Conservation (phyloP, 2,888 invertebrate genomes). For the Dryococelus australis region DNA sequence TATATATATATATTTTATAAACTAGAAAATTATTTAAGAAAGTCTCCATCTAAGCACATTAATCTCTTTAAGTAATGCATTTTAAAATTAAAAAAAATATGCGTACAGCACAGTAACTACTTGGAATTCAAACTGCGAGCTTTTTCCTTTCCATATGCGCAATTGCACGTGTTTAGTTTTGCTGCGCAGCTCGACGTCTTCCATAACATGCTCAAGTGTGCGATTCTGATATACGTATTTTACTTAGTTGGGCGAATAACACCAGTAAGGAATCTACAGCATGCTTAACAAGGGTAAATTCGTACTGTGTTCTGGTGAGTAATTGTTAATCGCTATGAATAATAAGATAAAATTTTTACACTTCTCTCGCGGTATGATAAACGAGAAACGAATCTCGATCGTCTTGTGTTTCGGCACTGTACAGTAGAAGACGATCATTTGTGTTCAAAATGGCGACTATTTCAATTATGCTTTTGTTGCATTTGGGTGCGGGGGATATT, state of each 20-base stretch:
- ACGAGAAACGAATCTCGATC: slow-evolving; percentile 40
- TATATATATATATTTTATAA: too few relatives aligned
- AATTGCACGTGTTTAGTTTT: slow-evolving; percentile 35
- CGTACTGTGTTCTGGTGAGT: slow-evolving; percentile 30
- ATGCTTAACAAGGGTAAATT: slow-evolving; percentile 27
- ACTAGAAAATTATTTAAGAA: too few relatives aligned
- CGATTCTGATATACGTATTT: background rate
- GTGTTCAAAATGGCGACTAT: slow-evolving; percentile 39
- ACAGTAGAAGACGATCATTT: slow-evolving; percentile 40
- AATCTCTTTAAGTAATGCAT: too few relatives aligned
- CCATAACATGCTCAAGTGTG: background rate
- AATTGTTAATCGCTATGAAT: background rate
- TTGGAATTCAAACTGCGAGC: background rate
- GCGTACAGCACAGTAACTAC: background rate
- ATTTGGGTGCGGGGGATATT: background rate
- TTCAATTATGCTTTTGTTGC: slow-evolving; percentile 36
- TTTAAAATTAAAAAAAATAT: too few relatives aligned
- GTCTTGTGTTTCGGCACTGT: slow-evolving; percentile 39
- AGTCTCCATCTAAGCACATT: too few relatives aligned
- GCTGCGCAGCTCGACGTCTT: slow-evolving; percentile 31
- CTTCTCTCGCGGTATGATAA: slow-evolving; percentile 16
- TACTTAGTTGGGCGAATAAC: background rate
- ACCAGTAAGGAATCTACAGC: slow-evolving; percentile 16
- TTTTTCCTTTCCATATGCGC: slow-evolving; percentile 32
- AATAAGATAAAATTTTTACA: background rate